Percentiles rank a stretch among this genome's conserved stretches.
Conservation (phyloP, 2,113 vertebrate species). For the Oncorhynchus mykiss region DNA sequence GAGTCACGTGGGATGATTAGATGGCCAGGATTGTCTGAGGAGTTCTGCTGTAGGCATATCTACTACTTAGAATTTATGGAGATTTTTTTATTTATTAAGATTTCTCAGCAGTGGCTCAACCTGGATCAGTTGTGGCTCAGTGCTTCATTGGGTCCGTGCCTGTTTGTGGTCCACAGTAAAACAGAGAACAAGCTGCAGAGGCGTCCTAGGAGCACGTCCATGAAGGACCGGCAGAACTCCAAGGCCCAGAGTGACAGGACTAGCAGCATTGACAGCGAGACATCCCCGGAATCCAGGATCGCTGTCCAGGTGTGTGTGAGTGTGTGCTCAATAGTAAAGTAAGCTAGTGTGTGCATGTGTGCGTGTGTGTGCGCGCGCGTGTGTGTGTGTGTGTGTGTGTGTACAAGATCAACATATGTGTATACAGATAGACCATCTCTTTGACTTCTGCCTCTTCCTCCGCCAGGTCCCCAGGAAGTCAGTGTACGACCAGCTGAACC, state of each 20-base stretch:
- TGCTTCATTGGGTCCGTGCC: neutral
- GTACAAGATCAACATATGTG: neutral
- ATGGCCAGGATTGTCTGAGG: no score
- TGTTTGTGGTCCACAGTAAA: conserved; percentile 44
- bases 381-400: conserved; percentile 1
- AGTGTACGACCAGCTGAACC: conserved; percentile 65
- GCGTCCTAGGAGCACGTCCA: conserved; percentile 53
- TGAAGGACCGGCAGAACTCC: conserved; percentile 62
- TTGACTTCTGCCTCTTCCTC: neutral
- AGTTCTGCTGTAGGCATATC: no score
- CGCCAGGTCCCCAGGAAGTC: conserved; percentile 59
- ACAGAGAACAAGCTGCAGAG: conserved; percentile 46
- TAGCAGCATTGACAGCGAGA: conserved; percentile 62
- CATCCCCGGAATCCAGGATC: conserved; percentile 50
- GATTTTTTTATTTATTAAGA: no score
- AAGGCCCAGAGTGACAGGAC: conserved; percentile 60
- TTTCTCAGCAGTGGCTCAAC: no score
- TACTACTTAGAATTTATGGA: no score
- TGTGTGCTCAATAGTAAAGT: no score
- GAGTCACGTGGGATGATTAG: no score
- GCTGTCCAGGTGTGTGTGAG: conserved; percentile 40
- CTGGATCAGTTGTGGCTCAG: no score
- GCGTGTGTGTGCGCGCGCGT: neutral
- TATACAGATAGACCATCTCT: neutral
- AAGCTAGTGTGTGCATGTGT: no score